Evolutionary conservation across 2,888 invertebrate genomes (phyloP).

Genomic region (Shargacucullia verbasci): DNA sequence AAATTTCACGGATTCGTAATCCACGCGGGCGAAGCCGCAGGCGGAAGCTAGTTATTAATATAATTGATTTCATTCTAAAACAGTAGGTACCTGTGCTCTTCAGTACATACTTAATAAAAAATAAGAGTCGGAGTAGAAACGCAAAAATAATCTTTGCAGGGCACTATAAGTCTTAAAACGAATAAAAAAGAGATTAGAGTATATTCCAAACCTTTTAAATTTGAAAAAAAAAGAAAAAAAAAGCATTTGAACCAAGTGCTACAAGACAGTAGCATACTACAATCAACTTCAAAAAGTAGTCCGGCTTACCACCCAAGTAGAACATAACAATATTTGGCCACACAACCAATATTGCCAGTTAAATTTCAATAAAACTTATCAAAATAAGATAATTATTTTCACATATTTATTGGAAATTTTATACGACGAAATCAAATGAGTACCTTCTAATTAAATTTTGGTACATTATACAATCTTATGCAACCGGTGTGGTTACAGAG

Average conservation of each 20-base stretch:
- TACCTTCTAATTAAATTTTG: conserved; percentile 53
- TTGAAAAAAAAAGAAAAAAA: not conserved
- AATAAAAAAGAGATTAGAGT: too few relatives aligned
- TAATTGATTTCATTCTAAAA: too few relatives aligned
- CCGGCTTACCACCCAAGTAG: conserved; percentile 47
- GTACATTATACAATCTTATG: conserved; percentile 52
- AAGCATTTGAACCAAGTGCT: not conserved
- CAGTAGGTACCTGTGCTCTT: too few relatives aligned
- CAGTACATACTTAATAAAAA: too few relatives aligned
- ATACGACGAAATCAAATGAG: conserved; percentile 50
- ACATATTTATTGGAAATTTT: conserved; percentile 64
- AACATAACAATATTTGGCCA: conserved; percentile 29
- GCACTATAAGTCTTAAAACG: too few relatives aligned
- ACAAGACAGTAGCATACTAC: not conserved
- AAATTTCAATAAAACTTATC: conserved; percentile 55
- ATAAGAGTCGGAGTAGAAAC: too few relatives aligned
- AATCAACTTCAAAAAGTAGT: conserved; percentile 2
- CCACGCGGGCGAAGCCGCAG: too few relatives aligned
- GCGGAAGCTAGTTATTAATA: too few relatives aligned
- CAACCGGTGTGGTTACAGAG: conserved; percentile 38
- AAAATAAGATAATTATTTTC: conserved; percentile 64
- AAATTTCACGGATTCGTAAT: too few relatives aligned
- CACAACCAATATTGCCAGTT: conserved; percentile 45
- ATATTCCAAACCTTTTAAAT: too few relatives aligned
- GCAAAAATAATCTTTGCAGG: too few relatives aligned